Base-by-base conservation (phyloP, 1,140 invertebrate species). In the Ceratina japonica region DNA sequence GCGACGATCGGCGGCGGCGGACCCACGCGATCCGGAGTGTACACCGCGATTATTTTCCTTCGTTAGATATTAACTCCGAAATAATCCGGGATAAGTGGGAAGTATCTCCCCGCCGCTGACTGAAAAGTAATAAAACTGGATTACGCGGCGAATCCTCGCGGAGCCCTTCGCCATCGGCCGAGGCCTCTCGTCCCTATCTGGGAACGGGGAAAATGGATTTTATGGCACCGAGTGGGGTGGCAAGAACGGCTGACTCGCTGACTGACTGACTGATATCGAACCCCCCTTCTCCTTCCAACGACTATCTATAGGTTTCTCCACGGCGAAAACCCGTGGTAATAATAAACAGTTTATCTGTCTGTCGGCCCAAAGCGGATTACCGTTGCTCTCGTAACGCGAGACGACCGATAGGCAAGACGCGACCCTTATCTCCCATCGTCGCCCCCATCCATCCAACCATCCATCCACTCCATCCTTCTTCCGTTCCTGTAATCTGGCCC, bases 321-420 rank as follows among this genome's bases (percentile, higher is more conserved):
- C 52, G 44, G 15, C 3, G 2, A 54, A n/a, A 59, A n/a, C 27
- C 58, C 65, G 15, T 18, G 87, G 85, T 86, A 89, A 88, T 89
- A 88, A 89, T 88, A 88, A 89, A 89, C 88, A 86, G 87, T 88
- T 89, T 89, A 89, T 89, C 87, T 82, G 75, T 83, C 75, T 70
- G 80, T 83, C 79, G 80, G 79, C 84, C 58, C n/a, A 83, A 84
- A 88, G 85, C 85, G 87, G 88, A 89, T 89, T 89, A 88, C 83
- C 85, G 77, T 58, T 54, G 70, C 62, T 69, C 69, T 75, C 75
- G 83, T 85, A 84, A 87, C 81, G 16, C 79, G 83, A 87, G 84
- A 86, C 73, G 69, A 52, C 68, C 80, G 83, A 87, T 86, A 88
- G 79, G 81, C 79, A 81, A 87, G 86, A 83, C 82, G 77, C 81